These are phyloP conservation scores for Phalloptychus januarius DNA, from an alignment of 2,797 vertebrate species.

Conservation along the genomic window DNA sequence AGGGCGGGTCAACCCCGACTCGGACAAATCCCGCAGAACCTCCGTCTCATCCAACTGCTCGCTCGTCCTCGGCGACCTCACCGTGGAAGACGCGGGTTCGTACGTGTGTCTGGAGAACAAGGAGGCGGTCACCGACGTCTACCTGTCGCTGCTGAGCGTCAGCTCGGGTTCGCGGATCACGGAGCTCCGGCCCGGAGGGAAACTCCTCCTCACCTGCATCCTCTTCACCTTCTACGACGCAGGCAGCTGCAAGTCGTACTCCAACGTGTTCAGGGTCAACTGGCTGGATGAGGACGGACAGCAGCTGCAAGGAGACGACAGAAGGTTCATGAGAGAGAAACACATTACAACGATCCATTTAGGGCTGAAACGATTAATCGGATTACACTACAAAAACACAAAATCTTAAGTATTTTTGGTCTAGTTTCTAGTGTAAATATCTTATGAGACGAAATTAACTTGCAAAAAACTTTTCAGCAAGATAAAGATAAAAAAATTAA, in stretches of 20 bases:
- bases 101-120: constrained; percentile 18
- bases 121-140: accelerated
- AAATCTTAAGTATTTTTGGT: too few relatives aligned
- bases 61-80: constrained; percentile 22
- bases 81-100: constrained; percentile 27
- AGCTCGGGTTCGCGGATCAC: not conserved
- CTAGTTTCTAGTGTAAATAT: too few relatives aligned
- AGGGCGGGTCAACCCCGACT: constrained; percentile 8
- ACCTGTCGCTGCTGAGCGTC: constrained; percentile 57
- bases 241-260: constrained; percentile 35
- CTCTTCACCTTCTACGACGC: constrained; percentile 56
- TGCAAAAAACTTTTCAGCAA: too few relatives aligned
- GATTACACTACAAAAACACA: too few relatives aligned
- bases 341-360: not conserved
- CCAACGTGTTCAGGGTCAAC: constrained; percentile 32
- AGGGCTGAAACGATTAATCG: too few relatives aligned
- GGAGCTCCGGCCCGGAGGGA: constrained; percentile 46
- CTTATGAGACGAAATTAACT: too few relatives aligned
- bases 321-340: constrained; percentile 42
- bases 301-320: not conserved
- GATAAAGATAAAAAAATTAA: too few relatives aligned
- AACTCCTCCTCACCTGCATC: constrained; percentile 42
- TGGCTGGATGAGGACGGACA: constrained; percentile 15
- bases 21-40: constrained; percentile 26
- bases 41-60: constrained; percentile 45